Percentiles rank a stretch among this genome's conserved stretches.
phyloP scores from a whole-genome alignment of 2,113 vertebrate species.

The Blennius ocellaris region DNA sequence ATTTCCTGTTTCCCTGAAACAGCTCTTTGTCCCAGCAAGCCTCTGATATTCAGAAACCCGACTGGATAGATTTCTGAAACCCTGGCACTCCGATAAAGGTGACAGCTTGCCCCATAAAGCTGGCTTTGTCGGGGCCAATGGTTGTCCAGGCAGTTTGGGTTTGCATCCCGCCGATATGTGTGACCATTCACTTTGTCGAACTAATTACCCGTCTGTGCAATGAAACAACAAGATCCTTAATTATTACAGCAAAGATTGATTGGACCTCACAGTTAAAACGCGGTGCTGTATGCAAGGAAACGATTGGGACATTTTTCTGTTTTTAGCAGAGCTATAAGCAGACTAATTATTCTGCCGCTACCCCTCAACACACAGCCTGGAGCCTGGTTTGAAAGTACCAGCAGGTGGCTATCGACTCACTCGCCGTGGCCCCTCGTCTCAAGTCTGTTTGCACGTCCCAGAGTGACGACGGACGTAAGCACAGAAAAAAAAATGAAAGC shows the following conservation, averaged over 20 bases:
- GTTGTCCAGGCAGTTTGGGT: conserved; percentile 1
- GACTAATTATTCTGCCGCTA: conserved; percentile 43
- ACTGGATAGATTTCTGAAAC: conserved; percentile 69
- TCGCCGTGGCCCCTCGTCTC: conserved; percentile 38
- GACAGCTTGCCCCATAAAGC: conserved; percentile 67
- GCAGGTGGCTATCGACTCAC: conserved; percentile 52
- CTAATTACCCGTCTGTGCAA: neutral
- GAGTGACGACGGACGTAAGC: conserved; percentile 39
- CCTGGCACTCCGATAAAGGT: conserved; percentile 67
- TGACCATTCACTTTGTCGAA: conserved; percentile 7
- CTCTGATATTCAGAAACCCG: conserved; percentile 75
- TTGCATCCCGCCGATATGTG: neutral
- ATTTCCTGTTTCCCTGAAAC: conserved; percentile 77
- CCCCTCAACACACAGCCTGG: conserved; percentile 27
- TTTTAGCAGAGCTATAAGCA: conserved; percentile 43
- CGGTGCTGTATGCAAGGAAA: neutral
- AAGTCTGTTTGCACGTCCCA: conserved; percentile 38
- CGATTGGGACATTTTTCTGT: conserved; percentile 11
- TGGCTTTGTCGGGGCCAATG: conserved; percentile 52
- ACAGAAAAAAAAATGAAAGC: conserved; percentile 43
- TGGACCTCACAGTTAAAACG: neutral
- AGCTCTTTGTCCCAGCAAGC: conserved; percentile 70
- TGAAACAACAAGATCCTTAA: neutral
- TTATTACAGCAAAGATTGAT: neutral
- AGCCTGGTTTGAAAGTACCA: conserved; percentile 44